Evolutionary conservation across 2,113 vertebrate genomes (phyloP), one percentile per base, ranked within the genome.

Genomic region (Plotosus lineatus): DNA sequence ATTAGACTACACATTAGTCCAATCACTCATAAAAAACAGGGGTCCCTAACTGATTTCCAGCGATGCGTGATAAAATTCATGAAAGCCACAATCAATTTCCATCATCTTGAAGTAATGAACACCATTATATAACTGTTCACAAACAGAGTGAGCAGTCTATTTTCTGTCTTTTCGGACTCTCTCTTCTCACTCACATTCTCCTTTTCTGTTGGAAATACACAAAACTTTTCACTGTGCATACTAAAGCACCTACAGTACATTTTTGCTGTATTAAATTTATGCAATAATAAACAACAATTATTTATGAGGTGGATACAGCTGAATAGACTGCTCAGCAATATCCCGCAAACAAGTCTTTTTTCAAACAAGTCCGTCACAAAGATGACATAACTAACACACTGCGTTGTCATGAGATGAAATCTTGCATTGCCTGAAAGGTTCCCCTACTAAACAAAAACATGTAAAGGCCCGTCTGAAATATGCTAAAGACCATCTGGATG

Each of bases 71-170:
- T 33, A 23, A 72, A 69, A 55, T 44, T 38, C 71, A 60, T 42
- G 79, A 75, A 85, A 75, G 82, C 60, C 63, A 80, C 83, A 81
- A 72, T 80, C 38, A 68, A 80, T 87, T 72, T 84, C 44, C 79
- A 82, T 79, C 80, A 79, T 76, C 51, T 77, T 86, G 58, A 82
- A 31, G 75, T 75, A 85, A 85, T 85, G 72, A 83, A 77, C 79
- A 82, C 42, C 28, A 71, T 87, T 88, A 79, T 82, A 75, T 85
- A 86, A 88, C 79, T 68, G 23, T 48, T 55, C 77, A 82, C 48
- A 77, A 80, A 55, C 66, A 38, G 51, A 31, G 46, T 66, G 53
- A 65, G 46, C 33, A 74, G 75, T 42, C 26, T 76, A n/a, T n/a
- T 23, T 50, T 85, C 74, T 71, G 38, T 79, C n/a, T n/a, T n/a